Base-by-base conservation (phyloP, 1,140 invertebrate species). In the Solen grandis region DNA sequence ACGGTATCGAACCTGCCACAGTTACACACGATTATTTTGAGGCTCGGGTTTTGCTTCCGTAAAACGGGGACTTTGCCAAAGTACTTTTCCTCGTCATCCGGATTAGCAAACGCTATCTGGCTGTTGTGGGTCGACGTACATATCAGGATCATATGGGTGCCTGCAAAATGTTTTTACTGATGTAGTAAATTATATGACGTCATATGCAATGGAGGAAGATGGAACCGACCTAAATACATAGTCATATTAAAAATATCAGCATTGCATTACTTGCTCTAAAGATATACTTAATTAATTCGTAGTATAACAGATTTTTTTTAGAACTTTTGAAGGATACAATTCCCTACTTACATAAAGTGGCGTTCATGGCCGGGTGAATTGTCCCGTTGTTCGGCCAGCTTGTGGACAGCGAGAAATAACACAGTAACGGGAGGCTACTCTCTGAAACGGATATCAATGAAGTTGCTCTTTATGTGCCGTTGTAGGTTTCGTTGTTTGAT, bases 111-210 rank as follows among this genome's bases (percentile, higher is more conserved):
- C 16, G 52, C 31, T 22, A 81, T 46, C 46, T 68, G 14, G 16
- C 72, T 54, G 41, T 81, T 54, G 5, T 38, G 59, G 13, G 65
- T 75, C 10, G 4, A 5, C 16, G 60, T 35, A 29, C 63, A 59
- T 14, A 81, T 81, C 5, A 68, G 52, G 31, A 81, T 81, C 25
- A 81, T 19, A n/a, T 81, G 79, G 29, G 79, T 68, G 52, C 79
- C 74, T 76, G 19, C 0, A 13, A 8, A n/a, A 62, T n/a, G n/a
- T n/a, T n/a, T n/a, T n/a, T n/a, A n/a, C n/a, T n/a, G n/a, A n/a
- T n/a, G n/a, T n/a, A n/a, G n/a, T n/a, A n/a, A n/a, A n/a, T n/a
- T n/a, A n/a, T n/a, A n/a, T n/a, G n/a, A n/a, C n/a, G n/a, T n/a
- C n/a, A n/a, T n/a, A n/a, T n/a, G n/a, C n/a, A n/a, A n/a, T n/a